Evolutionary conservation across 2,888 invertebrate genomes (phyloP), one percentile per base, ranked within the genome.

Genomic region (Ectemnius lituratus): DNA sequence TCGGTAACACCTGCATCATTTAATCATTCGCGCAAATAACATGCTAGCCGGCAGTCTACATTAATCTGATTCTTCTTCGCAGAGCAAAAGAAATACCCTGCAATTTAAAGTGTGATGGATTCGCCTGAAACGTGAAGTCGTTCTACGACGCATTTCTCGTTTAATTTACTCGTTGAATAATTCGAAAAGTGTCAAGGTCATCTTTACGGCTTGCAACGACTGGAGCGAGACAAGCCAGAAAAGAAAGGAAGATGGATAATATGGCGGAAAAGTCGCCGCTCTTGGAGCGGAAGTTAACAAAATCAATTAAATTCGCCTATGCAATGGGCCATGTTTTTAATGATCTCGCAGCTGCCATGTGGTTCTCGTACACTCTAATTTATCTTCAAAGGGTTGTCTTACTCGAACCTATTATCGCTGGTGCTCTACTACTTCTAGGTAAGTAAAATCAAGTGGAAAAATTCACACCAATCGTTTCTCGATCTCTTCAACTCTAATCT

Each of bases 331-430:
- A 92, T 59, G 86, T 92, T 67, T 91, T 92, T 78, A 92, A 92
- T 77, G 92, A 92, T 82, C 90, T 91, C 61, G 89, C 91, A 2
- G 92, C 92, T 4, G 92, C 92, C 49, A 92, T 91, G 90, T 92
- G 92, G 92, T 92, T 92, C 76, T 91, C 91, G 0, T 92, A 91
- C 78, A 91, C 91, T 8, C 84, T 92, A 58, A 89, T 91, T 70
- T 92, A 91, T 78, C 85, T 91, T 14, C 91, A 92, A 79, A 87
- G 90, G 73, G 88, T 89, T 46, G 85, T 85, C 0, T 72, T 88
- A 2, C 74, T 90, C 57, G 85, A 89, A 67, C 90, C 91, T 18
- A 73, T 90, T 3, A 84, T 86, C 4, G 90, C 91, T 27, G 91
- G 91, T 5, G 83, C 86, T 37, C 78, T 91, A n/a, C 68, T 91